Evolutionary conservation across 1,140 invertebrate species (phyloP), one percentile per base, ranked within the genome.

Genomic region (Liolophura sinensis): DNA sequence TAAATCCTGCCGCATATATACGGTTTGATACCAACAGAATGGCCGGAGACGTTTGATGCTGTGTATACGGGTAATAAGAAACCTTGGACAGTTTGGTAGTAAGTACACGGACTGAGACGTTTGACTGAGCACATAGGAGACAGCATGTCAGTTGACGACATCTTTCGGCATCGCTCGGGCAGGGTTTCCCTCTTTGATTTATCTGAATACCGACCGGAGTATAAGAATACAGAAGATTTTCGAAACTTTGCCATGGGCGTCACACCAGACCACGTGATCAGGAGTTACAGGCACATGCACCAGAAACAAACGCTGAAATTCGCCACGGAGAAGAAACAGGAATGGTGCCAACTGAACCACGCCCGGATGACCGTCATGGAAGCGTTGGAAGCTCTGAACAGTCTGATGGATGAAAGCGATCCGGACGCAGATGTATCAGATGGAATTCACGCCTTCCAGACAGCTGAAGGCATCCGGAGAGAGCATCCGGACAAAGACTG

Each of bases 371-470:
- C 89, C 0, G 88, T 98, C 16, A 91, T 96, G 82, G 90, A 97
- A 61, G 93, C 94, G 0, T 83, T 98, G 64, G 89, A 92, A 61
- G 91, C 90, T 78, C 85, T 99, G n/a, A 96, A 97, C 82, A 88
- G 91, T 61, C 85, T 99, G 54, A 89, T 98, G 11, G 96, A 98
- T 74, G 95, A 98, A 84, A 94, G 92, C 57, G 96, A 98, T 85
- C 96, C 96, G 0, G 96, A 99, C 85, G 90, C 84, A 6, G 88
- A 91, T 76, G 83, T 98, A 65, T 95, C 96, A 0, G 98, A 99
- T 84, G 93, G 96, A 56, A 88, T 97, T 40, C 96, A 99, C 84
- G 96, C 94, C 52, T 98, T 95, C 84, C 96, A 98, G 87, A 97
- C 96, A 0, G 97, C 96, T 0, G 96, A 99, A 86, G 87, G 91